These are phyloP conservation scores for Chaunax sp. DNA, from an alignment of 2,797 vertebrate species.

Conservation along the genomic window DNA sequence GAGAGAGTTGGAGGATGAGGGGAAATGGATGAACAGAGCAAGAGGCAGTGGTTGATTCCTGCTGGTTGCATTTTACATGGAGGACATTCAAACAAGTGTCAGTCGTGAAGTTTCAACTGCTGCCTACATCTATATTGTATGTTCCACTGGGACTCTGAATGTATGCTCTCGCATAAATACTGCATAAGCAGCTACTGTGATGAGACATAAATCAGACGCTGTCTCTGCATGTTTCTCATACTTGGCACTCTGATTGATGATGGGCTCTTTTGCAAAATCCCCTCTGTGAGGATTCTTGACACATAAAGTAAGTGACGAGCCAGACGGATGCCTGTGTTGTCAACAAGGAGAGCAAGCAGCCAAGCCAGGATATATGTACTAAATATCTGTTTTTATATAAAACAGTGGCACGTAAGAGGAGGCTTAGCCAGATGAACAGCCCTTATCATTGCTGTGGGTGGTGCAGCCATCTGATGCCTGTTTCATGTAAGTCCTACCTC, in stretches of 20 bases:
- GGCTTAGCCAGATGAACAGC: conserved; percentile 46
- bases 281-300: conserved; percentile 22
- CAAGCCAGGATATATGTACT: neutral
- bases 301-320: conserved; percentile 7
- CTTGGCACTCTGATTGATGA: conserved; percentile 33
- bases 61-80: conserved; percentile 37
- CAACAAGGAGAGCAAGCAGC: conserved; percentile 14
- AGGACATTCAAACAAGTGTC: conserved; percentile 28
- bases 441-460: conserved; percentile 38
- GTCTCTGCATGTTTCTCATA: conserved; percentile 12
- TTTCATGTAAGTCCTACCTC: conserved; percentile 43
- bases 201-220: conserved; percentile 28
- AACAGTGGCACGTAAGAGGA: conserved; percentile 18
- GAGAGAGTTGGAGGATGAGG: conserved; percentile 23
- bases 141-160: conserved; percentile 33
- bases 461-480: too few species aligned
- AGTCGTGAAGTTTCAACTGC: conserved; percentile 22
- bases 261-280: conserved; percentile 24
- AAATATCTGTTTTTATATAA: conserved; percentile 24
- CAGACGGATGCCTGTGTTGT: conserved; percentile 16
- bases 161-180: conserved; percentile 39
- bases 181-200: conserved; percentile 25
- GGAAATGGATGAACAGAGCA: conserved; percentile 37
- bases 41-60: conserved; percentile 35
- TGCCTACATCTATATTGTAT: conserved; percentile 40